phyloP scores from a whole-genome alignment of 2,113 vertebrate genomes.

The Thomomys bottae region DNA sequence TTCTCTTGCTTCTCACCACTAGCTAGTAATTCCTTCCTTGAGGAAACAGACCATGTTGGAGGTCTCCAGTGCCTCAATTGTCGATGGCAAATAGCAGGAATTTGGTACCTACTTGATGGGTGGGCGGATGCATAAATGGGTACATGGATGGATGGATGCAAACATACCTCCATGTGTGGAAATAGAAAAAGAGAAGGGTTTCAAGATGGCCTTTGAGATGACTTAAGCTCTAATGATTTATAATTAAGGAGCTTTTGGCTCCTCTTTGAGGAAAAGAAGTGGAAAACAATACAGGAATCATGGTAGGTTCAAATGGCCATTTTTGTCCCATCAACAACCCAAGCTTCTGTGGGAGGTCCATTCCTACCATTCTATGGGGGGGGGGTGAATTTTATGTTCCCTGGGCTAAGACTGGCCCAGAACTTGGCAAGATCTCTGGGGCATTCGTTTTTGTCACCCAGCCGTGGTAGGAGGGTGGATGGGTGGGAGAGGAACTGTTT shows the following conservation, averaged over 20 bases:
- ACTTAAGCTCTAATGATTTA: neutral
- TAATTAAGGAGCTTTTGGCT: neutral
- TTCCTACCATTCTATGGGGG: neutral
- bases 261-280: neutral
- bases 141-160: neutral
- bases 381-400: conserved; percentile 40
- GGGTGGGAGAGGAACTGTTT: conserved; percentile 77
- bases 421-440: conserved; percentile 70
- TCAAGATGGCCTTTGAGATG: neutral
- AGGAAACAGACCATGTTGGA: neutral
- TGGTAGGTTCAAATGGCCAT: neutral
- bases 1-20: neutral
- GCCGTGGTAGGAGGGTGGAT: conserved; percentile 71
- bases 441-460: conserved; percentile 74
- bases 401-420: conserved; percentile 66
- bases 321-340: neutral
- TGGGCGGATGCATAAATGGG: neutral
- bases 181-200: neutral
- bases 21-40: neutral
- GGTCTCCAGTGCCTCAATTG: neutral
- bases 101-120: neutral
- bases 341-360: neutral
- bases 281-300: neutral
- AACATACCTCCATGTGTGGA: neutral
- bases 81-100: neutral